Evolutionary conservation across 2,797 vertebrate species (phyloP).

Genomic region (Urocyon cinereoargenteus): DNA sequence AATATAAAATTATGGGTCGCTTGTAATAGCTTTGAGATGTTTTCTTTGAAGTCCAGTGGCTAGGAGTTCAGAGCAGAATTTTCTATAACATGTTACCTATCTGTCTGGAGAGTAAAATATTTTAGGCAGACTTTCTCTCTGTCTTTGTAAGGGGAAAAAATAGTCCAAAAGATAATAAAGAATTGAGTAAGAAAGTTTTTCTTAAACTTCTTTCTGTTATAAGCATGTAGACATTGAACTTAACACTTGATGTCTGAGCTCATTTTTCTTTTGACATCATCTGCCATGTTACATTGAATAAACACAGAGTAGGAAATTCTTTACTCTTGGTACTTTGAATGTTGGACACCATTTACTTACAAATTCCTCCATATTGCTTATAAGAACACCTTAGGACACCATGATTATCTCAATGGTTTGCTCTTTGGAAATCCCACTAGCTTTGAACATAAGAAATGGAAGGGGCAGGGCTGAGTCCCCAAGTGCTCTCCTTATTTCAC

Average conservation of each 20-base stretch:
- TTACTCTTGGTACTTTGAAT: neutral
- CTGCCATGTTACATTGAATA: neutral
- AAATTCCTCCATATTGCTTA: neutral
- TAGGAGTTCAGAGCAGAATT: conserved; percentile 18
- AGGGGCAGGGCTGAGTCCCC: neutral
- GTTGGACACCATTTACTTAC: neutral
- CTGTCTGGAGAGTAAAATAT: neutral
- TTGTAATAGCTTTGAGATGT: neutral
- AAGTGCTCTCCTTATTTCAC: neutral
- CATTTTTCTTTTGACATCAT: neutral
- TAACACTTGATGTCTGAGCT: neutral
- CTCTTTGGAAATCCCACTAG: neutral
- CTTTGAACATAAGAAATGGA: neutral
- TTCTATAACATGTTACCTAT: neutral
- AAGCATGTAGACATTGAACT: neutral
- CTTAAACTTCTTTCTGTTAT: neutral
- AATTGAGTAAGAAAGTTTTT: conserved; percentile 14
- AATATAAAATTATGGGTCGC: neutral
- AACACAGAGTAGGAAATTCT: neutral
- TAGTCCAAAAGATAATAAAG: neutral
- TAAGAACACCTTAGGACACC: neutral
- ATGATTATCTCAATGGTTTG: neutral
- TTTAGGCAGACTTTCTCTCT: neutral
- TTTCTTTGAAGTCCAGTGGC: conserved; percentile 29
- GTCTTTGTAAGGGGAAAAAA: neutral